Evolutionary conservation across 2,797 vertebrate genomes (phyloP), one percentile per base, ranked within the genome.

Genomic region (Phrynocephalus vlangalii): DNA sequence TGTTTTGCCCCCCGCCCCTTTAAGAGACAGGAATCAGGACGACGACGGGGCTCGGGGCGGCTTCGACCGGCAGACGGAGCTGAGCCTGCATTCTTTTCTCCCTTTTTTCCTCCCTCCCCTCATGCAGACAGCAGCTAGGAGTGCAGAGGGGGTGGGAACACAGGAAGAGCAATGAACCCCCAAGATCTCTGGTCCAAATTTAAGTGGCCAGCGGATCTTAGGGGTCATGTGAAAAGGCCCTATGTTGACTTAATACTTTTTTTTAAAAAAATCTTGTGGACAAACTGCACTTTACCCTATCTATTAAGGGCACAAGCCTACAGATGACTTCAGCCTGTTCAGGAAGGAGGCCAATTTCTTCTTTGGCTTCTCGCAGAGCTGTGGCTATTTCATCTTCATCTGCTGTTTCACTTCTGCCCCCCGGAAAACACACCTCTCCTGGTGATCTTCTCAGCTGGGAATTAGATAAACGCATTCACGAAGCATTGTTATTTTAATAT

Each of bases 361-460:
- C 99, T 50, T 97, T 85, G 6, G 98, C 97, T 93, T 99, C 99
- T 83, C 98, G 97, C 50, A 99, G 95, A 24, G 99, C 98, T 0
- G 98, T 99, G 93, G 97, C 96, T 50, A 98, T 94, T 16, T 98
- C 98, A 84, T 98, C 97, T 50, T 1, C 78, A 87, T 99, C 99
- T 0, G 28, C 10, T 3, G 96, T 94, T 50, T 99, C 98, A 5
- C 92, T 92, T 95, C 98, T 98, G 22, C 98, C 99, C 48, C 99
- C 99, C 0, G 98, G 99, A 93, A 99, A 99, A 92, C 98, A 99
- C 87, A 99, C 98, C 82, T 99, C 97, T 5, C 98, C 98, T 0
- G 97, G 98, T 15, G 96, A 96, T 85, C 95, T 96, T 94, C 97
- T 97, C 87, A 99, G 96, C 98, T 99, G 88, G 22, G 90, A 86